Base-by-base conservation (phyloP, 2,888 invertebrate genomes). In the Lasioglossum morio region DNA sequence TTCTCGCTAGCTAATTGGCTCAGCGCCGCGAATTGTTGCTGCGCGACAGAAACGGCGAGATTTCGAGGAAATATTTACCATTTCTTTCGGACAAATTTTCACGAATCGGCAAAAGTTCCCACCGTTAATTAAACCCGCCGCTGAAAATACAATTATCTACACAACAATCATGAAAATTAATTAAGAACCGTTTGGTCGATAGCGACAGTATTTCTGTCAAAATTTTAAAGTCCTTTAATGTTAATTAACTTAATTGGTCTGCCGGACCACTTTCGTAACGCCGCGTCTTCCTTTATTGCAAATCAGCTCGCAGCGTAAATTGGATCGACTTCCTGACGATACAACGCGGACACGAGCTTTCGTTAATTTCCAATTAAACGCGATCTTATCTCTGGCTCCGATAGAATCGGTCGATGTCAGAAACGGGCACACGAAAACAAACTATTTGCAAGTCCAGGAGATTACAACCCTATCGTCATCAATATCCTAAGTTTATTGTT, bases 161-260 rank as follows among this genome's bases (percentile, higher is more conserved):
- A 0, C 69, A 86, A 86, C 77, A 82, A 72, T 82, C n/a, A 73
- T 57, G 66, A 72, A 87, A 87, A 86, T 86, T 87, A 82, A 86
- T 82, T 82, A 86, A 86, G 77, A 82, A 69, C 72, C 34, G 74
- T 69, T 57, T 37, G 63, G 14, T 57, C 70, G 73, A 87, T 60
- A 23, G 69, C 46, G 5, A 16, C 63, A 72, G 82, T 73, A 81
- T 78, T 79, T 76, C 79, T 74, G 60, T 74, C 66, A 79, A 83
- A 86, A 86, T 82, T 81, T 70, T 57, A 53, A 81, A 75, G 43
- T 74, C 19, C 74, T 73, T 70, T 60, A 79, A 89, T 78, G 66
- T 90, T 88, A 83, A 90, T 90, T 88, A 88, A 75, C 79, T 48
- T 86, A 88, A 90, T 90, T 90, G 81, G 81, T 79, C 43, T 27